These are phyloP conservation scores for Petrocephalus schoutedeni DNA, from an alignment of 2,797 vertebrate species.

Conservation along the genomic window DNA sequence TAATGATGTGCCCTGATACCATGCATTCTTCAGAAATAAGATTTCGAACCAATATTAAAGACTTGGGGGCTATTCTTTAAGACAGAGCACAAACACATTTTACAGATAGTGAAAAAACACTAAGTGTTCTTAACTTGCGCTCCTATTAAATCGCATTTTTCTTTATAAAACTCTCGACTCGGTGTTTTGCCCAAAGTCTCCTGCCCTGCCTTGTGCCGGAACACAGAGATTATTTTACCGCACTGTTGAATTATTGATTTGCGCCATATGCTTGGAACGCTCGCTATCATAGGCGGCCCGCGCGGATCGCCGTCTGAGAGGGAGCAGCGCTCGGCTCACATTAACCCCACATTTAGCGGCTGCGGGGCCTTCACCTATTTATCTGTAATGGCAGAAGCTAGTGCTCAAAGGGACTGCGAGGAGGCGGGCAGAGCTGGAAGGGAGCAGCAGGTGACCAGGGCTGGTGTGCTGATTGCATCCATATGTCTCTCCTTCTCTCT, in stretches of 20 bases:
- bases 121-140: neutral
- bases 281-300: neutral
- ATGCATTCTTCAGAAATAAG: neutral
- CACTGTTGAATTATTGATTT: neutral
- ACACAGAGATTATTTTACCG: neutral
- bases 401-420: neutral
- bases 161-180: constrained; percentile 6
- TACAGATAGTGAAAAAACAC: constrained; percentile 2
- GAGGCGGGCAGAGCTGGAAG: neutral
- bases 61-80: constrained; percentile 10
- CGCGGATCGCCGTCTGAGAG: neutral
- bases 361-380: neutral
- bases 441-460: neutral
- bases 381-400: neutral
- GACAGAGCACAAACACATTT: constrained; percentile 1
- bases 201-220: neutral
- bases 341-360: neutral
- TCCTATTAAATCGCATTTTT: constrained; percentile 16
- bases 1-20: neutral
- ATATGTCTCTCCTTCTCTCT: neutral
- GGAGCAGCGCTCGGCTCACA: neutral
- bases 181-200: neutral
- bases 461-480: neutral
- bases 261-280: neutral
- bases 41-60: neutral